Evolutionary conservation across 2,888 invertebrate genomes (phyloP), one percentile per base, ranked within the genome.

Genomic region (Drosophila rellima): DNA sequence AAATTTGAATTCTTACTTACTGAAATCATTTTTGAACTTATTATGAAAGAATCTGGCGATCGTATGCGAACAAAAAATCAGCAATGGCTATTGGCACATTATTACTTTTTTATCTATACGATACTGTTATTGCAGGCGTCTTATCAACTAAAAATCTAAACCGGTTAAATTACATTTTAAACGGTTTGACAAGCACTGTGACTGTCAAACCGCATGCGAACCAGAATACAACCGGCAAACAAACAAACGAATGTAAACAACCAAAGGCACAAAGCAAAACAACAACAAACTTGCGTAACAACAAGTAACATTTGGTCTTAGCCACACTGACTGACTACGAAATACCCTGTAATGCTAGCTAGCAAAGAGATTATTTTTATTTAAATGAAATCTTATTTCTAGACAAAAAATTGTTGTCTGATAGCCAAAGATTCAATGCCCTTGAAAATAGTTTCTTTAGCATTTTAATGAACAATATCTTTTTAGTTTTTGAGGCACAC

Each of bases 231-330:
- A 65, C 69, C 75, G 78, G 80, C 71, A 71, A 62, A 63, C 40
- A 80, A 70, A 56, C 50, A 73, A 62, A 60, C 42, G 20, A 13
- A 44, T 59, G 45, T 54, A 80, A 68, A 55, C 74, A 79, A 45
- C 65, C 57, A 59, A 64, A 40, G 40, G 31, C 20, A 26, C 26
- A 64, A 54, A 65, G 29, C 20, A 29, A 39, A 50, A 66, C 45
- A 65, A 39, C 50, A 71, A 70, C 35, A 69, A 45, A 23, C 18
- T 74, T 77, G 70, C 62, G 74, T 66, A 70, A 74, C 51, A 64
- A 52, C 33, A 54, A 39, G 31, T 17, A 26, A 15, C 8, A 20
- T 5, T 17, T 40, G 40, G n/a, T 26, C 3, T 4, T 20, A 2
- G 7, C 1, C 10, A 17, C 8, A 8, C 5, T 40, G 45, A 17